Evolutionary conservation across 2,113 vertebrate species (phyloP), one percentile per base, ranked within the genome.

Genomic region (Zosterops hypoxanthus): DNA sequence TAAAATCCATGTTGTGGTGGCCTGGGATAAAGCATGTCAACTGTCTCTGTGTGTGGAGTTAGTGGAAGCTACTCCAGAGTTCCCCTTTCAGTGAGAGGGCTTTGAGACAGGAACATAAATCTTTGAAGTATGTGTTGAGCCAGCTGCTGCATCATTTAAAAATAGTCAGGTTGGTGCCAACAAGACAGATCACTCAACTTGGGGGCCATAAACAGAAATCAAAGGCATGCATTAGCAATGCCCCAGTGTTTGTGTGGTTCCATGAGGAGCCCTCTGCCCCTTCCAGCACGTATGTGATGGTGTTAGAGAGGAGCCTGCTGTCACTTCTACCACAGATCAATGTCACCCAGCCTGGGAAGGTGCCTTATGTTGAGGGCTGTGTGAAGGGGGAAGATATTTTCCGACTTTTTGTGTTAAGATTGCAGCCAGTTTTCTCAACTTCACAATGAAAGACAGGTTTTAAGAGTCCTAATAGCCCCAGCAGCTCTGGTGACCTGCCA

Each of bases 101-200:
- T 90, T 70, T 90, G 87, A 5, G 11, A 86, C 76, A 41, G 15
- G 65, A 64, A 41, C 95, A 97, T 97, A 97, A 97, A 97, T 97
- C 97, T 96, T 82, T 76, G 90, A 95, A 87, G 81, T 95, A 97
- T 96, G 95, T 95, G 95, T 96, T 94, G 88, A 96, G 91, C 94
- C 97, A 97, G 96, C 96, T 97, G 97, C 95, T 93, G 9, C 92
- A 92, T 94, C 96, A 96, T 97, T 97, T 97, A 97, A 96, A 97
- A 97, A 97, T 97, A 97, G 97, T 91, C 95, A 94, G 65, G 92
- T 95, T 94, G 95, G 96, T 97, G 97, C 97, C 97, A 97, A 96
- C 95, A 97, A 96, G 96, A 97, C 92, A 97, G 92, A 97, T 97
- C 93, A 42, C 94, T 96, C 96, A 39, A 68, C 94, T 87, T 91